Evolutionary conservation across 2,888 invertebrate species (phyloP).

Genomic region (Galeruca laticollis): DNA sequence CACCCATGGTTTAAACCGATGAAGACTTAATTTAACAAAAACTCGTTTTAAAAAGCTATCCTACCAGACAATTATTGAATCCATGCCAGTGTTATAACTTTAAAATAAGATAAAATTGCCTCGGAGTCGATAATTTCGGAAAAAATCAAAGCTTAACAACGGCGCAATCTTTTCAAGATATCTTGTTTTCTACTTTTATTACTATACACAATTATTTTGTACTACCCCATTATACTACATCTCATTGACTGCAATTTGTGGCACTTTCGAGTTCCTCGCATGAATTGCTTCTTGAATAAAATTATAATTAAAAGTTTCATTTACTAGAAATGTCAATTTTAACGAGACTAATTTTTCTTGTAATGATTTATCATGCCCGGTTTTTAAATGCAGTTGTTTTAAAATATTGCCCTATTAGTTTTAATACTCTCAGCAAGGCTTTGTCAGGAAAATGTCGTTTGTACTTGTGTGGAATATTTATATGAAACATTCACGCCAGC

Average conservation of each 20-base stretch:
- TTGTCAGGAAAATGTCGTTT: not conserved
- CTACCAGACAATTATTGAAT: constrained; percentile 38
- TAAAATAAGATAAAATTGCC: constrained; percentile 39
- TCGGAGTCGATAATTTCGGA: constrained; percentile 34
- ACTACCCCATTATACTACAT: constrained; percentile 32
- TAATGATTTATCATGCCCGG: not conserved
- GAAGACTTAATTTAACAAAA: constrained; percentile 45
- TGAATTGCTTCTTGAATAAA: constrained; percentile 34
- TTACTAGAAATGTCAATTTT: constrained; percentile 7
- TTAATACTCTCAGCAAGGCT: not conserved
- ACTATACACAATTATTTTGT: constrained; percentile 33
- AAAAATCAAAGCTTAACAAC: constrained; percentile 22
- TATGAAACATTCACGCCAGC: no score
- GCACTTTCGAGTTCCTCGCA: constrained; percentile 31
- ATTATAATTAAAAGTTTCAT: constrained; percentile 34
- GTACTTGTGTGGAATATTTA: not conserved
- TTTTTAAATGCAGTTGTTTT: not conserved
- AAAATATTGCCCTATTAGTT: not conserved
- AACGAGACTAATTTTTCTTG: not conserved
- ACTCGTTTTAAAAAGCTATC: constrained; percentile 36
- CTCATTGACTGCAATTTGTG: constrained; percentile 36
- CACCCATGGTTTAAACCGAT: constrained; percentile 17
- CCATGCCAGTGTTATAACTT: constrained; percentile 34
- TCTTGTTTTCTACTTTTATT: constrained; percentile 32
- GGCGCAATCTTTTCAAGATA: constrained; percentile 27